Evolutionary conservation across 2,113 vertebrate species (phyloP), one percentile per base, ranked within the genome.

Genomic region (Colaptes auratus): DNA sequence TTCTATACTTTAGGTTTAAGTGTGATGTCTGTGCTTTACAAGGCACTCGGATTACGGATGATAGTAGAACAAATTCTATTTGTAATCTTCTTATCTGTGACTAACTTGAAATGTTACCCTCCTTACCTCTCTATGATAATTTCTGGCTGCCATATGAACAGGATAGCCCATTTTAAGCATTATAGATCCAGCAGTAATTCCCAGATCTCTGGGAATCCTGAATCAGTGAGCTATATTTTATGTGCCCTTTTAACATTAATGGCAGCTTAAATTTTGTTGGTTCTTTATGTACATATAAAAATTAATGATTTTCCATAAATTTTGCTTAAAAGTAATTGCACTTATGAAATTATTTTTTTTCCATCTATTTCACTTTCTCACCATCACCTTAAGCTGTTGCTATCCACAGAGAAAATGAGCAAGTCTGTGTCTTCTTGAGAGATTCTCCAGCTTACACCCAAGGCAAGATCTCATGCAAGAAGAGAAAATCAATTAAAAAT

Each of bases 61-160:
- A 66, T 63, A 59, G 64, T 53, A 87, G 87, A 60, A 61, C 15
- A 79, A 95, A 92, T 60, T 94, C 21, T 75, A 2, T 92, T 91
- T 90, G 60, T 88, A 82, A 80, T 80, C 65, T 91, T 79, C 50
- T 93, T 86, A 59, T 85, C 71, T 72, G 39, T 61, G 56, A 80
- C 80, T 90, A 90, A 72, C 21, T 84, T 35, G 53, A 58, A 35
- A 60, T 85, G 93, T 92, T 92, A 77, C 55, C 23, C 7, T 77
- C 14, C 12, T 88, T 90, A 85, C 58, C 55, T 83, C 13, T 46
- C 56, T 93, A 27, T 3, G 2, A 60, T 79, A 86, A 69, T 82
- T 94, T 77, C 72, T 90, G 60, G 11, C 52, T 82, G 60, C 53
- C 25, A 27, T 60, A 67, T 0, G 9, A 95, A 69, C 19, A 67